Percentiles rank a stretch among this genome's conserved stretches.
Evolutionary conservation across 2,888 invertebrate species (phyloP).

Genomic region (Chalcis sispes): DNA sequence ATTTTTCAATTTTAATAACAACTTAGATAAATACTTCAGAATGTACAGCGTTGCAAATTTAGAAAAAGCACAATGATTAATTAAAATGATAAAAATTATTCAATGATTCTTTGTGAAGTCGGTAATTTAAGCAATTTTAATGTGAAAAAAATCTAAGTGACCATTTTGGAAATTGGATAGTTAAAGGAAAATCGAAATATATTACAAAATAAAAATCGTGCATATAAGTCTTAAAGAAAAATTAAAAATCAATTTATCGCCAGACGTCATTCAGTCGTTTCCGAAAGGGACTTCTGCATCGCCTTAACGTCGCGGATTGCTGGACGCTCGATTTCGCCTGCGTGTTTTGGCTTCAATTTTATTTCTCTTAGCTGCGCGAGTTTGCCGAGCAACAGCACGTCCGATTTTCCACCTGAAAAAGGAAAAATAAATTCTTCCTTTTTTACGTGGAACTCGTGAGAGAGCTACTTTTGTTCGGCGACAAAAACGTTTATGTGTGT

Average conservation of each 20-base stretch:
- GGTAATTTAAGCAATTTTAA: conserved; percentile 1
- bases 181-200: conserved; percentile 16
- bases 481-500: not conserved
- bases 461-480: conserved; percentile 23
- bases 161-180: conserved; percentile 13
- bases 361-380: conserved; percentile 11
- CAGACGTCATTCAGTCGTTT: conserved; percentile 34
- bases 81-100: not conserved
- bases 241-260: conserved; percentile 11
- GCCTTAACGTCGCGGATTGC: conserved; percentile 26
- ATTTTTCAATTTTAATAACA: not conserved
- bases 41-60: conserved; percentile 4
- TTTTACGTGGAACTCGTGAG: conserved; percentile 21
- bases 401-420: conserved; percentile 22
- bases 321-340: conserved; percentile 22
- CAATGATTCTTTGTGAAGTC: conserved; percentile 11
- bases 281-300: conserved; percentile 40
- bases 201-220: conserved; percentile 7
- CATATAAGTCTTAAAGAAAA: conserved; percentile 14
- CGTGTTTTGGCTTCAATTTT: conserved; percentile 10
- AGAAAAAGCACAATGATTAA: not conserved
- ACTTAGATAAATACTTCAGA: not conserved
- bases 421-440: conserved; percentile 21
- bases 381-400: conserved; percentile 33
- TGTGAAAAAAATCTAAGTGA: conserved; percentile 8